Conservation (phyloP, 2,888 invertebrate species). For the Eilema griseolum region DNA sequence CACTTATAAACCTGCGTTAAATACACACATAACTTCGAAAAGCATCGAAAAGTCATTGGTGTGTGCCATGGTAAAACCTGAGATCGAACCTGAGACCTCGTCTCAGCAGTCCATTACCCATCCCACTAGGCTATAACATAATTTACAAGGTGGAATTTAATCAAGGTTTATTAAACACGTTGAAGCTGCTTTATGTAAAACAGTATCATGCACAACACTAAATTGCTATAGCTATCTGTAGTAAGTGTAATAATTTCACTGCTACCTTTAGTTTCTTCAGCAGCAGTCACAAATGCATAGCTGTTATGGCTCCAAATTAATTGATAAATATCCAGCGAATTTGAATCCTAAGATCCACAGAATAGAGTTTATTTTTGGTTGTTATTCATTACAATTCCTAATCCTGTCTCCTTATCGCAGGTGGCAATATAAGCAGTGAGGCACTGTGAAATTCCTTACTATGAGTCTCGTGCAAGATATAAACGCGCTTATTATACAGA, state of each 20-base stretch:
- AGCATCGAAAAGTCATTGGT: no score
- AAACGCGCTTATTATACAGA: slow-evolving; percentile 61
- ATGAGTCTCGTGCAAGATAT: slow-evolving; percentile 52
- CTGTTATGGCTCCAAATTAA: slow-evolving; percentile 61
- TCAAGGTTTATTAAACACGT: slow-evolving; percentile 30
- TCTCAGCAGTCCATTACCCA: no score
- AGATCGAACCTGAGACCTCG: no score
- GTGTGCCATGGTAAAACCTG: no score
- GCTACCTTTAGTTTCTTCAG: slow-evolving; percentile 57
- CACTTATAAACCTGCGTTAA: no score
- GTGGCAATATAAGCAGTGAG: slow-evolving; percentile 67
- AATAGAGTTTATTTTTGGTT: slow-evolving; percentile 52
- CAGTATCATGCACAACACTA: slow-evolving; percentile 25
- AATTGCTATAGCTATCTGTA: slow-evolving; percentile 32
- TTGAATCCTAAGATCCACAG: slow-evolving; percentile 27
- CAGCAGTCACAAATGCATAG: slow-evolving; percentile 66
- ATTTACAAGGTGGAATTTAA: slow-evolving; percentile 27
- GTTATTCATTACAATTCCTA: slow-evolving; percentile 46
- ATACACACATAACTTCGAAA: no score
- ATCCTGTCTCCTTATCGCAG: slow-evolving; percentile 70
- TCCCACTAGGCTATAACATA: no score
- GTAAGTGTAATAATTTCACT: slow-evolving; percentile 59
- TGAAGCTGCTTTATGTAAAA: slow-evolving; percentile 18
- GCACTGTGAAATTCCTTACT: slow-evolving; percentile 68
- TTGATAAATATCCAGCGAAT: slow-evolving; percentile 43